A percentile compares a stretch with the other conserved stretches of the same genome.
Conservation (phyloP, 2,888 invertebrate species). For the Abrostola tripartita region DNA sequence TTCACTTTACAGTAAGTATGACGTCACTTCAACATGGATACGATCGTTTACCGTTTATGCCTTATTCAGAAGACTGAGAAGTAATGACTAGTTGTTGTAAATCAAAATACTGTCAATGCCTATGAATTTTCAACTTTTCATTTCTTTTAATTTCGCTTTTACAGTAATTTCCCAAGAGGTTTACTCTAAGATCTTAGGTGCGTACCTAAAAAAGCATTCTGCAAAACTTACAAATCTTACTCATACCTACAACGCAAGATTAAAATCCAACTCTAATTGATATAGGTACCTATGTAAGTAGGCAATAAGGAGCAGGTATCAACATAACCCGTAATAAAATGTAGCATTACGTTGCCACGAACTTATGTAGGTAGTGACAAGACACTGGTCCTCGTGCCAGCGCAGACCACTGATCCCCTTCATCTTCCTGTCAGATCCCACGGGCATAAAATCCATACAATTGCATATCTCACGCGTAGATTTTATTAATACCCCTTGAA, state of each 20-base stretch:
- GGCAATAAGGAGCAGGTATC: too few relatives aligned
- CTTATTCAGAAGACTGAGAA: not conserved
- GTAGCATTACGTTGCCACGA: not conserved
- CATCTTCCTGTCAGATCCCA: constrained; percentile 11
- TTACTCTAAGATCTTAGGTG: too few relatives aligned
- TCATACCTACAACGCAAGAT: too few relatives aligned
- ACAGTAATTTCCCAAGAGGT: too few relatives aligned
- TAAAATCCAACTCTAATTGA: too few relatives aligned
- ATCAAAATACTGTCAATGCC: not conserved
- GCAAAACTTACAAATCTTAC: too few relatives aligned
- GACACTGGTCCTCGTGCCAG: constrained; percentile 4
- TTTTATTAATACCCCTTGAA: constrained; percentile 35
- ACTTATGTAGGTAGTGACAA: not conserved
- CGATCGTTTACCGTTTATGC: not conserved
- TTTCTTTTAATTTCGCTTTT: too few relatives aligned
- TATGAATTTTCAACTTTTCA: too few relatives aligned
- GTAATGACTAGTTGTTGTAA: not conserved
- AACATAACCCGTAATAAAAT: not conserved
- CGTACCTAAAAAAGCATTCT: too few relatives aligned
- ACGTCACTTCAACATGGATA: constrained; percentile 16
- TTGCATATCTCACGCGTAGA: constrained; percentile 28
- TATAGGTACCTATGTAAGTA: too few relatives aligned
- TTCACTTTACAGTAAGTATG: constrained; percentile 4
- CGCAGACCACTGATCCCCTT: constrained; percentile 4
- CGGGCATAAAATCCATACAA: constrained; percentile 28